Base-by-base conservation (phyloP, 2,888 invertebrate genomes). In the Conops quadrifasciatus region DNA sequence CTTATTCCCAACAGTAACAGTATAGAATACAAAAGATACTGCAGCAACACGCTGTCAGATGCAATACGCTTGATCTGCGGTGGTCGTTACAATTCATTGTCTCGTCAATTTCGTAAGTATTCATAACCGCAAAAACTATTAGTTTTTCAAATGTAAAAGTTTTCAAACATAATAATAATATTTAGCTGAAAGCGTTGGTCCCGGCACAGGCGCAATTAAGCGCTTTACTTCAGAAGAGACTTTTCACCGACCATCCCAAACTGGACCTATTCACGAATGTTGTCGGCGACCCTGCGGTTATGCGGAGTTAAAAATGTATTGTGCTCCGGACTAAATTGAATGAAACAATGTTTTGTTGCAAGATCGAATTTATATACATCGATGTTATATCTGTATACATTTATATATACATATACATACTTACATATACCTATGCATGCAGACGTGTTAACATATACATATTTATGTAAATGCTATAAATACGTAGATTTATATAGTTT, bases 221-320 rank as follows among this genome's bases (percentile, higher is more conserved):
- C 83, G 82, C 67, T 75, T 76, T 21, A 74, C 81, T 67, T 78
- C 80, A 67, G 79, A 74, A 9, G 75, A 77, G 15, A 72, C 75
- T 56, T 77, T 78, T 59, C 77, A 77, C 66, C 77, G 79, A 24
- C 80, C 81, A 0, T 51, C 78, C n/a, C 75, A 75, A 58, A 78
- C 76, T 70, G 83, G 84, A 4, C 77, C 82, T 47, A 81, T 79
- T 24, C 83, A 84, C 66, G 79, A 80, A 43, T 85, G 84, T 70
- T 85, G 84, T 66, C 78, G 77, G 2, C 78, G 79, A 21, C 77
- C 81, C 36, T 85, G 84, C 73, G 78, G 80, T 67, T 80, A 79
- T 60, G 60, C 76, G 2, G 82, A 84, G 47, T 75, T 85, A 43
- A 75, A 75, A 66, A 75, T 79, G 70, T 85, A 83, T 76, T 85